Percentiles rank a stretch among this genome's conserved stretches.
Evolutionary conservation across 2,888 invertebrate genomes (phyloP).

Genomic region (Achlya flavicornis): DNA sequence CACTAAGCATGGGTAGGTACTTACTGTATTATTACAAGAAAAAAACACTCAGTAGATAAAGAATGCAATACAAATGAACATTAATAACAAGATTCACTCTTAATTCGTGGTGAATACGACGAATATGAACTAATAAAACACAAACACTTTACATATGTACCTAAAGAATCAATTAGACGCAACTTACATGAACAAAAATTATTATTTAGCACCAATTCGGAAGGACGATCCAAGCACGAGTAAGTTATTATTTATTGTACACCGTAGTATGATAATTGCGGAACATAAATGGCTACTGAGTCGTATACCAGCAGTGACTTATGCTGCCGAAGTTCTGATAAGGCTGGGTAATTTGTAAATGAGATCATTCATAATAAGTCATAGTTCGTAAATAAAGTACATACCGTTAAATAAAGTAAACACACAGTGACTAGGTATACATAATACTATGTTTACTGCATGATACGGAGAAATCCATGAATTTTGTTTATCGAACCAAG

Average conservation of each 20-base stretch:
- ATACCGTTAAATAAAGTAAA: slow-evolving; percentile 15
- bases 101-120: background rate
- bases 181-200: background rate
- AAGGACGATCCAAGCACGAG: slow-evolving; percentile 9
- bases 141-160: background rate
- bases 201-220: slow-evolving; percentile 8
- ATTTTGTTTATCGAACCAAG: no score
- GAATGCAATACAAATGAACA: no score
- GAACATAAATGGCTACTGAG: slow-evolving; percentile 35
- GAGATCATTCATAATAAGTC: slow-evolving; percentile 46
- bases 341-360: slow-evolving; percentile 53
- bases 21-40: slow-evolving; percentile 12
- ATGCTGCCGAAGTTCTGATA: slow-evolving; percentile 42
- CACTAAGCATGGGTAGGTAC: background rate
- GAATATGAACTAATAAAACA: background rate
- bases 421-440: slow-evolving; percentile 1
- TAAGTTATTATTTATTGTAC: background rate
- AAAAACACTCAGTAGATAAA: background rate
- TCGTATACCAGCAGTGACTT: slow-evolving; percentile 25
- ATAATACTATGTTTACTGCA: background rate
- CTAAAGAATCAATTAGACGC: background rate
- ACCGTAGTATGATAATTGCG: slow-evolving; percentile 29
- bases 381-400: slow-evolving; percentile 13
- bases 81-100: no score
- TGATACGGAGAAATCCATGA: background rate